These are phyloP conservation scores for Phocides pigmalion DNA, from an alignment of 1,140 invertebrate species.

Conservation along the genomic window DNA sequence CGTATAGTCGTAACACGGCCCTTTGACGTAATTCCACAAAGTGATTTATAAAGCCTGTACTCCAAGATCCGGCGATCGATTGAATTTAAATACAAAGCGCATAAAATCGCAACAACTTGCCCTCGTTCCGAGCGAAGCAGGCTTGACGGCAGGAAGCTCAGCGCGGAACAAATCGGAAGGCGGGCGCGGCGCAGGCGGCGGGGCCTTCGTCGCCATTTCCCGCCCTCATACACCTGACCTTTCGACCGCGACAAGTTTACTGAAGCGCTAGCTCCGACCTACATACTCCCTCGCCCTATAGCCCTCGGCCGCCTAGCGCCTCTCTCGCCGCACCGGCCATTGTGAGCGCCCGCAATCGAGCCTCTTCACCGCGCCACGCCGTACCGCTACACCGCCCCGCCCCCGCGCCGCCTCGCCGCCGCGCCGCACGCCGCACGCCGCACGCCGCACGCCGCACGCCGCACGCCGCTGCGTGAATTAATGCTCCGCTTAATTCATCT, in stretches of 20 bases:
- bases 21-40: not conserved
- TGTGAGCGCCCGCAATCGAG: slow-evolving; percentile 63
- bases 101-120: slow-evolving; percentile 30
- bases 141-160: slow-evolving; percentile 43
- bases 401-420: too few species aligned
- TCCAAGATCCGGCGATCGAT: slow-evolving; percentile 12
- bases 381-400: slow-evolving; percentile 42
- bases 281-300: slow-evolving; percentile 58
- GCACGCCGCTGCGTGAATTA: slow-evolving; percentile 54
- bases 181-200: slow-evolving; percentile 46
- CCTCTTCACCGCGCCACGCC: slow-evolving; percentile 49
- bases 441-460: too few species aligned
- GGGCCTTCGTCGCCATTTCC: slow-evolving; percentile 68
- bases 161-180: slow-evolving; percentile 33
- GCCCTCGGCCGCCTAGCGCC: slow-evolving; percentile 34
- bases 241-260: slow-evolving; percentile 68
- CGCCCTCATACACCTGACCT: slow-evolving; percentile 79
- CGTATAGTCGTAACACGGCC: too few species aligned
- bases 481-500: slow-evolving; percentile 58
- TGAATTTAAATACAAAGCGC: slow-evolving; percentile 32
- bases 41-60: not conserved
- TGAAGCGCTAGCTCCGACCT: slow-evolving; percentile 75
- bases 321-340: slow-evolving; percentile 44
- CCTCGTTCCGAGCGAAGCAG: slow-evolving; percentile 24
- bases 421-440: too few species aligned